Base-by-base conservation (phyloP, 2,113 vertebrate genomes). In the Pantherophis guttatus region DNA sequence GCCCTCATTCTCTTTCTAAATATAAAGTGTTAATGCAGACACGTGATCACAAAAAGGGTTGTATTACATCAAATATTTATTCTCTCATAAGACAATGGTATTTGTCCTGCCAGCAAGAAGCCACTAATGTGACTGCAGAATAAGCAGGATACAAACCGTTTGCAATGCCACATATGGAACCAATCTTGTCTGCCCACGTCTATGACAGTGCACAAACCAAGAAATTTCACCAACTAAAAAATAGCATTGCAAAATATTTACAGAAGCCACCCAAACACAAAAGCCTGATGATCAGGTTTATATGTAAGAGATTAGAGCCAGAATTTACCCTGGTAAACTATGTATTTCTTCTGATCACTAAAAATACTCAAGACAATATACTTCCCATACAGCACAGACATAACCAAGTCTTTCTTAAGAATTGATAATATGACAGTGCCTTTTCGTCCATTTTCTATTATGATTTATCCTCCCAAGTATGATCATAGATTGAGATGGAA, bases 181-280 rank as follows among this genome's bases (percentile, higher is more conserved):
- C 93, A 93, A 92, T 81, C 75, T 85, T 91, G 94, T 95, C 95
- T 97, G 95, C 93, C 95, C 93, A 96, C 57, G 94, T 91, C 44
- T 94, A 91, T 87, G 94, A 96, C 50, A 94, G 96, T 54, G 92
- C 90, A 94, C 48, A 94, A 92, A 96, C 26, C 91, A 88, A 94
- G 90, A 94, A 91, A 93, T 91, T 89, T 95, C 95, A 96, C 96
- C 95, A 97, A 96, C 96, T 96, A 96, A 97, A 96, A 96, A 89
- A 96, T 90, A 70, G 88, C 94, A 95, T 95, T 96, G 96, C 94
- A 97, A 97, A 97, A 95, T 97, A 97, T 97, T 96, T 97, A 97
- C 97, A 97, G 62, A 95, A 89, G 95, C 92, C 33, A 94, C 87
- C 57, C 91, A 89, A 94, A 96, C 55, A 93, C 90, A 97, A 95